Evolutionary conservation across 1,140 invertebrate species (phyloP), one percentile per base, ranked within the genome.

Genomic region (Daktulosphaira vitifoliae): DNA sequence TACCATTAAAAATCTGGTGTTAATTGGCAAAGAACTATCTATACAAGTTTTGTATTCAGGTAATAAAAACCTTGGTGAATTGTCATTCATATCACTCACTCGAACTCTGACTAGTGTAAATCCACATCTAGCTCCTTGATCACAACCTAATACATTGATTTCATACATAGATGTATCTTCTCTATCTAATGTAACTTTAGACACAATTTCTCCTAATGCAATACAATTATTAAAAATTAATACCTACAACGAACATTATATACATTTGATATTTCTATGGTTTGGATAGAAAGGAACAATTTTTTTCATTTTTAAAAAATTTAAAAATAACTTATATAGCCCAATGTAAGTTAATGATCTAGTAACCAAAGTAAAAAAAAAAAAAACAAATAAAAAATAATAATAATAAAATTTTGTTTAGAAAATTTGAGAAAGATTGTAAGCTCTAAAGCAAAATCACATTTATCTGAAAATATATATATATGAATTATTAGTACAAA

Each of bases 51-150:
- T 88, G 71, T 92, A 92, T 74, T 92, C 89, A 52, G 81, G 82
- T 15, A 89, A 74, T 29, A 83, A 75, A 76, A 96, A 97, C 49
- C 77, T 74, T 1, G 93, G 93, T 49, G 82, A 74, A 76, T 95
- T 91, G 72, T 96, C 93, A 77, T 96, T 96, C 56, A 84, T 81
- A 77, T 96, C 92, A 3, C 76, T 77, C 8, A 96, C 83, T 69
- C 81, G 83, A 8, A 96, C 83, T 70, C 86, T 78, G 5, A 96
- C 81, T 7, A 81, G 82, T 2, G 89, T 80, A 73, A 90, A 92
- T 4, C 85, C 87, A 51, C 85, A 84, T 72, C 84, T 81, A 5
- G 88, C 88, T 46, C 92, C 92, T 50, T 84, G 85, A 76, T 96
- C 92, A 13, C 82, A 84, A n/a, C 90, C 92, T 74, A 87, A 84